Percentiles rank a stretch among this genome's conserved stretches.
Conservation (phyloP, 2,888 invertebrate genomes). For the Bellardia bayeri region DNA sequence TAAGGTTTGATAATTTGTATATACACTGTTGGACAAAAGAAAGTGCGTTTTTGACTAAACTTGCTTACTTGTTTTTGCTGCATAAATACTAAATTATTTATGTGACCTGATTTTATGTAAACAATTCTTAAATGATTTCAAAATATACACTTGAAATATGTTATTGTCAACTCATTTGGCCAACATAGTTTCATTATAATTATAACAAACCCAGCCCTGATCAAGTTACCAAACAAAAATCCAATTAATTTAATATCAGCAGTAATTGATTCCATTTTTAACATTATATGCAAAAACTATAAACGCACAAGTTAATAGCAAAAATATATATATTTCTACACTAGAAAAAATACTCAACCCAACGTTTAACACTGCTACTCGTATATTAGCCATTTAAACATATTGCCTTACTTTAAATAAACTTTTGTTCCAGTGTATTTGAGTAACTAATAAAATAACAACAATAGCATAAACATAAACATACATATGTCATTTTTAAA, state of each 20-base stretch:
- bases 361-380: too few relatives aligned
- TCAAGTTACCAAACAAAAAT: slow-evolving; percentile 32
- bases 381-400: not conserved
- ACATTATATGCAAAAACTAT: slow-evolving; percentile 14
- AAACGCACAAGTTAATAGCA: slow-evolving; percentile 9
- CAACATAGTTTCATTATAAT: not conserved
- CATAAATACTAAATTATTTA: too few relatives aligned
- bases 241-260: slow-evolving; percentile 38
- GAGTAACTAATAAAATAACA: slow-evolving; percentile 1
- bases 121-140: not conserved
- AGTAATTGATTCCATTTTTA: slow-evolving; percentile 53
- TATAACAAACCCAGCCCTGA: not conserved
- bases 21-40: too few relatives aligned
- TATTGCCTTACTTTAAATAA: not conserved
- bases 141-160: not conserved
- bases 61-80: too few relatives aligned
- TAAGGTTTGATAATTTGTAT: too few relatives aligned
- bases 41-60: too few relatives aligned
- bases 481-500: slow-evolving; percentile 54
- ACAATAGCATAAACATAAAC: slow-evolving; percentile 45
- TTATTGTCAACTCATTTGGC: not conserved
- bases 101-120: too few relatives aligned
- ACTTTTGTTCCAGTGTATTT: slow-evolving; percentile 41
- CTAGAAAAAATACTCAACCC: not conserved
- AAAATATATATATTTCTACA: not conserved